Base-by-base conservation (phyloP, 2,113 vertebrate genomes). In the Channa maculata region DNA sequence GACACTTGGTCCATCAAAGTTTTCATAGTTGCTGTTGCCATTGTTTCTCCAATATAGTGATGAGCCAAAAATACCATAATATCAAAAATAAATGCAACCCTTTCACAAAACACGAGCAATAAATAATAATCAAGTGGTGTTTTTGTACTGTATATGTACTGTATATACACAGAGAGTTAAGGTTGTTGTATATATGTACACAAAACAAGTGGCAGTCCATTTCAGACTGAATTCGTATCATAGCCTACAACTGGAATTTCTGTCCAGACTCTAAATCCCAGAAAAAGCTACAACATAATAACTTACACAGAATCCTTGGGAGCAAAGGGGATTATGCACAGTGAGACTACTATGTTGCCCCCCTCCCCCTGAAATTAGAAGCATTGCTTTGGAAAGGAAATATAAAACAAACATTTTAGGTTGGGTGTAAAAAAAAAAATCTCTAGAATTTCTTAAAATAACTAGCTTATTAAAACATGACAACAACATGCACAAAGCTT, bases 41-140 rank as follows among this genome's bases (percentile, higher is more conserved):
- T 89, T 65, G 65, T 69, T 88, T 90, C 86, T 84, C 75, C 53
- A 78, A 88, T 90, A 88, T 90, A 90, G 38, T 64, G 84, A 86
- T 87, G 90, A 92, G 83, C 84, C 87, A 84, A 87, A 92, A 92
- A 91, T 78, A 90, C 71, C 82, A 86, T 88, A 86, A 92, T 94
- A 93, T 94, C 86, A 94, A 94, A 94, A 94, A 93, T 93, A 94
- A 94, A 93, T 93, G 90, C 91, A 93, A 93, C 90, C 92, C 88
- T 93, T 93, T 93, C 91, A 94, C 92, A 93, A 92, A 94, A 94
- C 86, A 89, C 84, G 89, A 92, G 87, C 88, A 94, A 94, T 94
- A 94, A 95, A 94, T 94, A 94, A 93, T 91, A 92, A 86, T 90
- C 86, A 92, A 89, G 84, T 92, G 92, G 85, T 91, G 91, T 92